These are phyloP conservation scores for Rambutsinella grinnellia DNA, from an alignment of 2,888 invertebrate species.

Conservation along the genomic window DNA sequence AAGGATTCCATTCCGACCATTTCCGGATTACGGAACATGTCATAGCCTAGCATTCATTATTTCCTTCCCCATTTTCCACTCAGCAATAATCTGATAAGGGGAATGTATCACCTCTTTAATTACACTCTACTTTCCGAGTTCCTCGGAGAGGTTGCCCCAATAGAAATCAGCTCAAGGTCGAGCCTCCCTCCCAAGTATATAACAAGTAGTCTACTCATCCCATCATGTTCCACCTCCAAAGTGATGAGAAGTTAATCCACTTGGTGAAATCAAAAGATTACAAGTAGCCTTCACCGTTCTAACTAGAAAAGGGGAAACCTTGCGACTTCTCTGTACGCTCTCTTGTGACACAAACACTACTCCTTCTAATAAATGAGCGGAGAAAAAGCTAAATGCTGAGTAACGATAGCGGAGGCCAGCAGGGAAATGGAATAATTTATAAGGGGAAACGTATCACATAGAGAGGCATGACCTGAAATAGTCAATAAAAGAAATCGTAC, in stretches of 20 bases:
- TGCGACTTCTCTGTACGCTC: too few relatives aligned
- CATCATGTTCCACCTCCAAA: background rate
- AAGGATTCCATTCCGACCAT: background rate
- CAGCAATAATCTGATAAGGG: conserved; percentile 28
- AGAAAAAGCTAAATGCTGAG: conserved; percentile 16
- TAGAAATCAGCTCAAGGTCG: conserved; percentile 20
- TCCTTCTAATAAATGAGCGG: conserved; percentile 24
- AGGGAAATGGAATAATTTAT: conserved; percentile 26
- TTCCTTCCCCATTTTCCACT: background rate
- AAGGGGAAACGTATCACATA: background rate
- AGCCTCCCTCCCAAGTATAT: background rate
- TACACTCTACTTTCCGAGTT: conserved; percentile 18
- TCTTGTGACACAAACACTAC: background rate
- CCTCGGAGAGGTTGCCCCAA: background rate
- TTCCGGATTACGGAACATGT: background rate
- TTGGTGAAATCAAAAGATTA: conserved; percentile 48
- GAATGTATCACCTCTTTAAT: conserved; percentile 51
- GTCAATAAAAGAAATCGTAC: background rate
- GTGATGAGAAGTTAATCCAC: conserved; percentile 52
- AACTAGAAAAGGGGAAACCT: too few relatives aligned
- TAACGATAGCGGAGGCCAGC: background rate
- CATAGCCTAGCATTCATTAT: background rate
- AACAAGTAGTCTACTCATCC: conserved; percentile 1
- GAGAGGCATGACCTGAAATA: background rate
- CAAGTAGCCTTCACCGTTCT: too few relatives aligned